A percentile compares a stretch with the other conserved stretches of the same genome.
Evolutionary conservation across 2,113 vertebrate species (phyloP).

Genomic region (Holacanthus passer): DNA sequence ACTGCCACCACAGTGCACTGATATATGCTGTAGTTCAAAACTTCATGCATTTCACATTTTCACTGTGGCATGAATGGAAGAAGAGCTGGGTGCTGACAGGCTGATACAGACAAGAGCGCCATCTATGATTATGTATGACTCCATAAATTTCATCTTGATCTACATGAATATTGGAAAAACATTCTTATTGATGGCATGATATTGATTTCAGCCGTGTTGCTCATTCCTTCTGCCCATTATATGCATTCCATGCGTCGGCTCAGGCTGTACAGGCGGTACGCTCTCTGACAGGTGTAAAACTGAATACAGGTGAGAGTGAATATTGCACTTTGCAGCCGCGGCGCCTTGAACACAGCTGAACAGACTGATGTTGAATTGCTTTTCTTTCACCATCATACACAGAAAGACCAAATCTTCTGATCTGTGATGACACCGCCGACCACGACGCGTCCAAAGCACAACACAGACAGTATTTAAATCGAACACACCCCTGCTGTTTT

Average conservation of each 20-base stretch:
- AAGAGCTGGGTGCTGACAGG: no score
- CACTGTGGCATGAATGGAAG: no score
- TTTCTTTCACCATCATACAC: not conserved
- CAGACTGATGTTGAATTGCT: not conserved
- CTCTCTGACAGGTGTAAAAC: not conserved
- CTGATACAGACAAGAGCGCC: not conserved
- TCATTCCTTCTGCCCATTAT: not conserved
- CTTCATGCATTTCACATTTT: no score
- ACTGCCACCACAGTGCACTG: no score
- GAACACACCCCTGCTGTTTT: not conserved
- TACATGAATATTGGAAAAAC: not conserved
- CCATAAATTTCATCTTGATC: not conserved
- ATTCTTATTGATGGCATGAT: not conserved
- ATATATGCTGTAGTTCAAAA: no score
- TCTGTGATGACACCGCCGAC: not conserved
- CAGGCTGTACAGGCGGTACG: not conserved
- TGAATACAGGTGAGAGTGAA: conserved; percentile 22
- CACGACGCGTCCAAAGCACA: not conserved
- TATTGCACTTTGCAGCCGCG: not conserved
- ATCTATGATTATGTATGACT: not conserved
- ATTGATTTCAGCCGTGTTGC: conserved; percentile 11
- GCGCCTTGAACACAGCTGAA: not conserved
- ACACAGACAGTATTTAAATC: not conserved
- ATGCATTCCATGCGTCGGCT: not conserved
- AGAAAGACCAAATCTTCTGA: not conserved